Base-by-base conservation (phyloP, 2,888 invertebrate genomes). In the Blastobasis lacticolella region DNA sequence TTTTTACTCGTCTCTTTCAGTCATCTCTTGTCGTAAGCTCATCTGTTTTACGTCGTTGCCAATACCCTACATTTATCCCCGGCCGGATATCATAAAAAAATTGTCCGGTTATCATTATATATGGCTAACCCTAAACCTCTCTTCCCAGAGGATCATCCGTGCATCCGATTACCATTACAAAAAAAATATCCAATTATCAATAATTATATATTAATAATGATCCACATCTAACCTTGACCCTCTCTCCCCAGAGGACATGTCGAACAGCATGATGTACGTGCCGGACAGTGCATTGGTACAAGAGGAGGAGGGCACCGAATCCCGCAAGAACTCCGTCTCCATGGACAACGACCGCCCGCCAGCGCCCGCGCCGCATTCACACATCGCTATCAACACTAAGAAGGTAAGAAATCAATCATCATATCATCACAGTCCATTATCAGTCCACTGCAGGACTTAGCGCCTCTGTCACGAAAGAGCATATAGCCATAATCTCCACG, bases 181-280 rank as follows among this genome's bases (percentile, higher is more conserved):
- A n/a, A n/a, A n/a, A n/a, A n/a, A n/a, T n/a, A n/a, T n/a, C n/a
- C n/a, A n/a, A n/a, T n/a, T n/a, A n/a, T n/a, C n/a, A n/a, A n/a
- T n/a, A n/a, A n/a, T n/a, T n/a, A n/a, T n/a, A n/a, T n/a, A n/a
- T n/a, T n/a, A n/a, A n/a, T n/a, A n/a, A n/a, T n/a, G n/a, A n/a
- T 23, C 23, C 23, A 2, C 3, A 3, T 23, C 23, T 23, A 23
- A 23, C 23, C 23, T 23, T 3, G 3, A 23, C 23, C 23, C 23
- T 45, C 45, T 10, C 5, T 43, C 64, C 64, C 2, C 75, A 73
- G 83, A 89, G 62, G 92, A 91, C 56, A 78, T 94, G 38, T 91
- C 92, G 6, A 94, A 93, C 64, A 95, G 95, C 63, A 94, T 95
- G 90, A 95, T 95, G 95, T 96, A 96, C 77, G 95, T 96, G 6